Evolutionary conservation across 2,888 invertebrate genomes (phyloP), one percentile per base, ranked within the genome.

Genomic region (Drosophila borborema): DNA sequence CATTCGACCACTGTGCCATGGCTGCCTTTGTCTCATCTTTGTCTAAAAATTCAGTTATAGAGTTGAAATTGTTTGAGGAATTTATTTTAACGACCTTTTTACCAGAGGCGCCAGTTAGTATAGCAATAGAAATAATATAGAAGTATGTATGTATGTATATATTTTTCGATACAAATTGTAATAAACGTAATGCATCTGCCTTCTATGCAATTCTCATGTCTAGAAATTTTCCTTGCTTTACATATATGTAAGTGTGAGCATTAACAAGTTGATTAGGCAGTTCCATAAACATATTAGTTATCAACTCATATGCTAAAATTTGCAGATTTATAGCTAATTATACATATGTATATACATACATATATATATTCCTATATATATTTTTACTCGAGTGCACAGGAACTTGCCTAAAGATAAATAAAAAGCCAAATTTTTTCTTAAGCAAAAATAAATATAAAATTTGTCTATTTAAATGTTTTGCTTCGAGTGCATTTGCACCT

Each of bases 401-500:
- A 9, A n/a, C 41, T 41, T 14, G 16, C 8, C 1, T 7, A 40
- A n/a, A 40, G 38, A n/a, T 8, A n/a, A 40, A 40, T 16, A 40
- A 40, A 6, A 36, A 36, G 4, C 8, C 41, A 41, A 41, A n/a
- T 40, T 40, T n/a, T 16, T 0, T 8, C 16, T 8, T 41, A 41
- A n/a, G 4, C 28, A 28, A 28, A 28, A 28, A 28, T 4, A 28
- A 28, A 28, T 28, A 28, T 28, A 5, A 28, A 28, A 28, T 48
- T n/a, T n/a, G 7, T 48, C n/a, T 31, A 31, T 51, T 51, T 12
- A 1, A 12, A 34, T 51, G 45, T 58, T 3, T 43, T 2, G 31
- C 48, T 46, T 31, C 46, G 51, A 8, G 43, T 74, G 31, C 40
- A 48, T 73, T 28, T 59, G 49, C 51, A 60, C 53, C 34, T 41